phyloP scores from a whole-genome alignment of 1,140 invertebrate genomes.

The Penaeus vannamei region DNA sequence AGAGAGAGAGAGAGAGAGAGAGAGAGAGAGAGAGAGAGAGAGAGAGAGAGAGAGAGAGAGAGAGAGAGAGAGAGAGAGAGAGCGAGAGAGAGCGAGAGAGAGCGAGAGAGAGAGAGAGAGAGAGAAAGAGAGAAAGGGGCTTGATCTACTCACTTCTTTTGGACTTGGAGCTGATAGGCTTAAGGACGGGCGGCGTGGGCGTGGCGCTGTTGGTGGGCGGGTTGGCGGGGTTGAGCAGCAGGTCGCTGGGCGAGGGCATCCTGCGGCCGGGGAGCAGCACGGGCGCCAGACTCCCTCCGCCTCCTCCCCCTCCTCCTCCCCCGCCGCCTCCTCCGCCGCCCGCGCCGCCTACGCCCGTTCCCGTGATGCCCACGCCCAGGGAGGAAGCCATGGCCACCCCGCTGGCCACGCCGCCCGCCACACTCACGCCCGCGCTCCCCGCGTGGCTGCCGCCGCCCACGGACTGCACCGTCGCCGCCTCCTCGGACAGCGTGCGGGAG shows the following conservation, averaged over 20 bases:
- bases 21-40: background rate
- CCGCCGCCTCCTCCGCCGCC: background rate
- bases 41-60: constrained; percentile 25
- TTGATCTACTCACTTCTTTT: constrained; percentile 50
- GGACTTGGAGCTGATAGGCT: constrained; percentile 56
- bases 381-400: background rate
- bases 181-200: constrained; percentile 47
- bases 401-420: background rate
- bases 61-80: background rate
- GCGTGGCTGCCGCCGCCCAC: constrained; percentile 7
- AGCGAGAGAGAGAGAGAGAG: background rate
- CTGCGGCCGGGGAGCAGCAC: constrained; percentile 48
- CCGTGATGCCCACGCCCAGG: background rate
- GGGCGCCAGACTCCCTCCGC: constrained; percentile 38
- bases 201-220: constrained; percentile 59
- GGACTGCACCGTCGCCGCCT: constrained; percentile 43
- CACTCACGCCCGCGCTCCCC: background rate
- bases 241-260: constrained; percentile 56
- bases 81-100: constrained; percentile 22
- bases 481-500: constrained; percentile 54
- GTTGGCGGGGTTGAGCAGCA: constrained; percentile 56
- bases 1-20: background rate
- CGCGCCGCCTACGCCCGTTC: background rate
- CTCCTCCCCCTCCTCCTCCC: background rate
- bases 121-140: no score